Conservation (phyloP, 2,113 vertebrate species). For the Mobula hypostoma region DNA sequence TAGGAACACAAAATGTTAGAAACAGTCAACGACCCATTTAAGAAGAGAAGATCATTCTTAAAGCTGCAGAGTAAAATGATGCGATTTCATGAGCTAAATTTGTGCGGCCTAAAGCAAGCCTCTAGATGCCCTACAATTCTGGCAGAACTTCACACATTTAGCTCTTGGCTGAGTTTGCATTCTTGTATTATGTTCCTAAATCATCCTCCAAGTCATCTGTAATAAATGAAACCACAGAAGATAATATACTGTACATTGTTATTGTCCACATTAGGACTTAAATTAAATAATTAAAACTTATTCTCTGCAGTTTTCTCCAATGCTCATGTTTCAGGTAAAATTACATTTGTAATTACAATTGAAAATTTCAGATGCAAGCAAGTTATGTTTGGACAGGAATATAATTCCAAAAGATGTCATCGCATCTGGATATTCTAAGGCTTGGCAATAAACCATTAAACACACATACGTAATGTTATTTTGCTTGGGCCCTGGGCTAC, state of each 20-base stretch:
- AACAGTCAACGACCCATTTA: not conserved
- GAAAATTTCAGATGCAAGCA: slow-evolving; percentile 7
- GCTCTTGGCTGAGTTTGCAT: not conserved
- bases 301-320: not conserved
- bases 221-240: not conserved
- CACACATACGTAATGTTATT: not conserved
- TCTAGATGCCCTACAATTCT: not conserved
- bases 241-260: not conserved
- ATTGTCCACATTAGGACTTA: not conserved
- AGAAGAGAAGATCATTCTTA: not conserved
- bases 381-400: slow-evolving; percentile 21
- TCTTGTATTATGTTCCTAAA: not conserved
- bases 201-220: not conserved
- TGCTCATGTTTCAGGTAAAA: not conserved
- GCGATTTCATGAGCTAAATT: not conserved
- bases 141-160: not conserved
- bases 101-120: not conserved
- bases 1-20: not conserved
- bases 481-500: not conserved
- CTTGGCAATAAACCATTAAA: slow-evolving; percentile 26
- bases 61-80: not conserved
- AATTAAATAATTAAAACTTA: not conserved
- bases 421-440: slow-evolving; percentile 26
- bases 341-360: not conserved
- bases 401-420: slow-evolving; percentile 17